Evolutionary conservation across 1,140 invertebrate genomes (phyloP).

Genomic region (Drosophila leontia): DNA sequence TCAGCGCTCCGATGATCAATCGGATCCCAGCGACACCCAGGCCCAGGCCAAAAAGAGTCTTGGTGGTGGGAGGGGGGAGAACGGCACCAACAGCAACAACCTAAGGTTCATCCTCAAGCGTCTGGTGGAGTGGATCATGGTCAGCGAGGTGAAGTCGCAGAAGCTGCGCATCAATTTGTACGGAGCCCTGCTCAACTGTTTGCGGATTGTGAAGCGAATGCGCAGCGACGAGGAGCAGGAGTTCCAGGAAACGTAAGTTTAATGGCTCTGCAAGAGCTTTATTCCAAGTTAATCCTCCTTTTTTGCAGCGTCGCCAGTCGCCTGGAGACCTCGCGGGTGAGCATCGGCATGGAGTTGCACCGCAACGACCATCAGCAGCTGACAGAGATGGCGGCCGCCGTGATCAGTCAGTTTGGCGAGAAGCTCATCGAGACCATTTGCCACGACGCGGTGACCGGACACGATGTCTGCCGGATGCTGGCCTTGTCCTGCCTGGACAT

Average conservation of each 20-base stretch:
- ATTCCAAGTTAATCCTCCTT: neutral
- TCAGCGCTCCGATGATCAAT: slow-evolving; percentile 40
- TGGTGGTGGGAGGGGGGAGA: slow-evolving; percentile 6
- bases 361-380: slow-evolving; percentile 20
- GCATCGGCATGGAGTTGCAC: slow-evolving; percentile 48
- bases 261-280: neutral
- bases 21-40: slow-evolving; percentile 39
- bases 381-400: slow-evolving; percentile 85
- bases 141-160: slow-evolving; percentile 89
- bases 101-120: slow-evolving; percentile 90
- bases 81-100: slow-evolving; percentile 86
- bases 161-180: slow-evolving; percentile 94
- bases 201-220: slow-evolving; percentile 89
- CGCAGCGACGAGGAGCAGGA: slow-evolving; percentile 65
- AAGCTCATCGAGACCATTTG: slow-evolving; percentile 93
- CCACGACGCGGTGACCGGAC: slow-evolving; percentile 93
- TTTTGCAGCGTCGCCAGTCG: slow-evolving; percentile 86
- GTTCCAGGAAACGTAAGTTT: slow-evolving; percentile 58
- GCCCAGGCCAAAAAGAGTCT: neutral
- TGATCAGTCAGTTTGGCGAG: slow-evolving; percentile 91
- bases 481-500: slow-evolving; percentile 93
- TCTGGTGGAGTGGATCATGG: slow-evolving; percentile 90
- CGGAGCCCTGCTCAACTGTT: slow-evolving; percentile 90
- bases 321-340: slow-evolving; percentile 85
- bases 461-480: slow-evolving; percentile 95